Base-by-base conservation (phyloP, 2,113 vertebrate genomes). In the Psilopogon haemacephalus region DNA sequence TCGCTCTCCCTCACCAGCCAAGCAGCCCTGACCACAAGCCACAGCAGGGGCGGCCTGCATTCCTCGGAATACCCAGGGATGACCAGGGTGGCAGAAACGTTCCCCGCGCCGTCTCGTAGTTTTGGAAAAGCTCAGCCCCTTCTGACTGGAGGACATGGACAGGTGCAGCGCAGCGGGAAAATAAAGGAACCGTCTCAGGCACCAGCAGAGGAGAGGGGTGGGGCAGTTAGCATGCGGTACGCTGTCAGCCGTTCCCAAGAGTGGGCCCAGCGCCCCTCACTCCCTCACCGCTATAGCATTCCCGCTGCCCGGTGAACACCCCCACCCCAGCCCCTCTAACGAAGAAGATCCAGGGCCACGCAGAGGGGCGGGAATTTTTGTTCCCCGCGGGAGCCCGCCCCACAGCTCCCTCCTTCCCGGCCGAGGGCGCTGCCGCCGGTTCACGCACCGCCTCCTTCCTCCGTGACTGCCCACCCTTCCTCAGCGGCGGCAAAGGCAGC, bases 211-310 rank as follows among this genome's bases (percentile, higher is more conserved):
- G 63, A 11, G 38, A 11, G 10, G 62, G 17, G 27, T 24, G 38
- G n/a, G 55, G 55, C 17, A 16, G 30, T n/a, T 24, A 13, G 15
- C 28, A 56, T 30, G 55, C 55, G 28, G 28, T 32, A 32, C 48
- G 7, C 40, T 6, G 9, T 24, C 42, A 8, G 35, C 42, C 32
- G 15, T 9, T 33, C 8, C 54, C 20, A 16, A 5, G 55, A 7
- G 64, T 4, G 13, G 2, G 10, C 6, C 14, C 7, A 8, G 12
- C 15, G 2, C 28, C 24, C n/a, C n/a, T 0, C 16, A 0, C 23
- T 5, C 20, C 24, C 4, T 50, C 11, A 6, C 8, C 9, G 1
- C 56, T 48, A 20, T 3, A 12, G 32, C 54, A 7, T 13, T 59
- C 14, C 10, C 16, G 10, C 27, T 20, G 15, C 14, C 10, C 16